These are phyloP conservation scores for Glyptemys insculpta DNA, from an alignment of 2,797 vertebrate genomes.

Conservation along the genomic window DNA sequence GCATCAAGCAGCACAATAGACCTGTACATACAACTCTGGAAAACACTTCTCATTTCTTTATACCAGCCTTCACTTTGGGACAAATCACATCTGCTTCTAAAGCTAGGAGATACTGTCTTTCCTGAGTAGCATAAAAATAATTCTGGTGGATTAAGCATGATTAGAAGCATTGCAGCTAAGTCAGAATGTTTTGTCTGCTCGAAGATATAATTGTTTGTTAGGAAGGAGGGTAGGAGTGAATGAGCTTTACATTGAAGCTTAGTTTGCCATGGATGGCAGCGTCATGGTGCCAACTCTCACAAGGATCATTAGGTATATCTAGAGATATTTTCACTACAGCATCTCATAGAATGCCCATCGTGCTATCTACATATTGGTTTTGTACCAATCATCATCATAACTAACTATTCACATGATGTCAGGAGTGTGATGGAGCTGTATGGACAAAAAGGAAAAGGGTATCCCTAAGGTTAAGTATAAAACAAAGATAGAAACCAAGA, in stretches of 20 bases:
- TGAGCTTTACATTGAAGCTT: neutral
- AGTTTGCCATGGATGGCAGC: neutral
- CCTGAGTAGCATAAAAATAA: neutral
- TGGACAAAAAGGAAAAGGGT: neutral
- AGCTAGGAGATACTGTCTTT: neutral
- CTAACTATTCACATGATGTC: neutral
- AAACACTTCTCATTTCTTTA: neutral
- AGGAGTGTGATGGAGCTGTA: neutral
- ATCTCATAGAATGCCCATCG: neutral
- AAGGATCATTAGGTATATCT: neutral
- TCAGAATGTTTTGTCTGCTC: neutral
- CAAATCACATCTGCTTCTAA: neutral
- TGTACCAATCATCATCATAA: neutral
- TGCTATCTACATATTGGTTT: neutral
- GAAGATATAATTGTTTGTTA: slow-evolving; percentile 11
- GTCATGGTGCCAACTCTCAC: neutral
- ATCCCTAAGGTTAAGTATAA: neutral
- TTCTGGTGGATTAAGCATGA: neutral
- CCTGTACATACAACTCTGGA: neutral
- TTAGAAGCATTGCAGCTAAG: slow-evolving; percentile 12
- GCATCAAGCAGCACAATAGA: neutral
- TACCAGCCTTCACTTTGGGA: neutral
- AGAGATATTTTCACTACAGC: neutral
- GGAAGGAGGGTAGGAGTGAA: neutral
- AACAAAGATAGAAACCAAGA: neutral